These are phyloP conservation scores for Pangasius sanitwongsei DNA, from an alignment of 2,797 vertebrate genomes.

Conservation along the genomic window DNA sequence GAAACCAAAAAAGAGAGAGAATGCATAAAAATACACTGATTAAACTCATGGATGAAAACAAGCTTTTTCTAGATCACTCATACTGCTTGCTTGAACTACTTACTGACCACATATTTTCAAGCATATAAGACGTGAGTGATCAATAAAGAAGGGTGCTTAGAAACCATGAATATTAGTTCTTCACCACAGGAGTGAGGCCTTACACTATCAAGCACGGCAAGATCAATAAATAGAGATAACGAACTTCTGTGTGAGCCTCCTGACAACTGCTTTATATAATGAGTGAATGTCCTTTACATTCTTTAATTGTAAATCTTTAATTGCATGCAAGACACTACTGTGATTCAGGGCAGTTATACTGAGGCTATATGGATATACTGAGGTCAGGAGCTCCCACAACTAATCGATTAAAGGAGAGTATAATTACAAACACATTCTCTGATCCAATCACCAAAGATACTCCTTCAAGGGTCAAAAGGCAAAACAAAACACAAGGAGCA, in stretches of 20 bases:
- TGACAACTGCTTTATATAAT: slow-evolving; percentile 57
- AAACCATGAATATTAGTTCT: background rate
- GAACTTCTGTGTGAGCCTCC: slow-evolving; percentile 31
- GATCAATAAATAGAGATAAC: slow-evolving; percentile 14
- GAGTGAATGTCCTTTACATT: background rate
- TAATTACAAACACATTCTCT: slow-evolving; percentile 26
- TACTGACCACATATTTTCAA: background rate
- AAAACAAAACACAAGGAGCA: background rate
- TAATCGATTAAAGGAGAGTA: slow-evolving; percentile 24
- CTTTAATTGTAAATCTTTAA: slow-evolving; percentile 54
- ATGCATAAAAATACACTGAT: background rate
- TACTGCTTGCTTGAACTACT: background rate
- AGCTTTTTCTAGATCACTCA: background rate
- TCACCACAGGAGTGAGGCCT: background rate
- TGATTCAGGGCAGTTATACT: slow-evolving; percentile 28
- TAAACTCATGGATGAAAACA: background rate
- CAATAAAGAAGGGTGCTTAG: background rate
- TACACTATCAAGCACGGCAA: background rate
- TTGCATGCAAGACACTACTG: slow-evolving; percentile 26
- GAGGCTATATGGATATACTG: background rate
- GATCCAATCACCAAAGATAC: slow-evolving; percentile 2
- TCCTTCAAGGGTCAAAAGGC: background rate
- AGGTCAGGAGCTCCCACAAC: background rate
- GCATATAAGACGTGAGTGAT: background rate
- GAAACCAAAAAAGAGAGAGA: background rate